Evolutionary conservation across 2,888 invertebrate genomes (phyloP), one percentile per base, ranked within the genome.

Genomic region (Lithophane leautieri): DNA sequence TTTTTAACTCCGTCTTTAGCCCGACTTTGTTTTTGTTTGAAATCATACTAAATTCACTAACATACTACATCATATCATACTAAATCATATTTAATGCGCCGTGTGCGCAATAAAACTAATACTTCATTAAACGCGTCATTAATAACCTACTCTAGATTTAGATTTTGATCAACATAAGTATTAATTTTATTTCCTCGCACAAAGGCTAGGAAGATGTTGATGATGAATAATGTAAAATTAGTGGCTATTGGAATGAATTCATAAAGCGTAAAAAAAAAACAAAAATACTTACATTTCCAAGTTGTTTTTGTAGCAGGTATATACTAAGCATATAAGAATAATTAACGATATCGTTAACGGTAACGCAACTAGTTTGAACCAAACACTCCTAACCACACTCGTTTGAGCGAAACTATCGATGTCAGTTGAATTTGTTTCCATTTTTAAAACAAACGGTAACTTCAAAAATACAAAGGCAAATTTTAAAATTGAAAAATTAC

Each of bases 271-370:
- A 50, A 66, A 50, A 65, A 65, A 44, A 65, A 9, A 25, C 28
- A 67, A 72, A 78, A 58, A 42, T 86, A 94, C 94, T 95, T 71
- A 95, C 94, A 94, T 95, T 86, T 88, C 76, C 75, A 87, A 86
- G 71, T 95, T 94, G 12, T 88, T 91, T 67, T 82, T 89, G 82
- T 94, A 94, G 82, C 95, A 95, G 25, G 86, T 90, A 89, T 92
- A 94, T 6, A 91, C 8, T 4, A 95, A 56, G 50, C 88, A 93
- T 0, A 92, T 14, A 0, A 95, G 54, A 12, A 94, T 58, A 2
- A 89, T 8, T 0, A 92, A 58, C 0, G 90, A 83, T 6, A 91
- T 62, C 0, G 75, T 0, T 0, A 91, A 0, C 0, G 93, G 93
- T 0, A 86, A 25, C 0, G 88, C 40, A 0, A 93, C 75, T 12